Conservation (phyloP, 2,113 vertebrate species). For the Callospermophilus lateralis region DNA sequence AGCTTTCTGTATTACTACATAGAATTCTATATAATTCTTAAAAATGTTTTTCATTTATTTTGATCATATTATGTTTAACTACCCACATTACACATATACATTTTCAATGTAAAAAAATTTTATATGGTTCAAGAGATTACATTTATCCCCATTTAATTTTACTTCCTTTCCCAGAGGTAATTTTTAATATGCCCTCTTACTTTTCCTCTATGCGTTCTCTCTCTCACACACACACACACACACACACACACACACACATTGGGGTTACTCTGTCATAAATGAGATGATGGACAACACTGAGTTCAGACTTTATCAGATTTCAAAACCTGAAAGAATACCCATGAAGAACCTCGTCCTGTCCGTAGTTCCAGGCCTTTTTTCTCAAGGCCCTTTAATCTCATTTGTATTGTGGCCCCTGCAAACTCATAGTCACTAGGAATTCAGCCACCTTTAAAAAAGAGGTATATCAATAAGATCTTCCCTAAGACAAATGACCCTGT, state of each 20-base stretch:
- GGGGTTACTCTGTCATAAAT: slow-evolving; percentile 45
- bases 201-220: neutral
- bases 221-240: neutral
- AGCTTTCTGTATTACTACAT: neutral
- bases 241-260: neutral
- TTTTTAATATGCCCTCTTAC: neutral
- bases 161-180: slow-evolving; percentile 46
- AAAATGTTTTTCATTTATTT: neutral
- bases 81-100: neutral
- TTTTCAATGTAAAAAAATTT: neutral
- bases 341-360: neutral
- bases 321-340: slow-evolving; percentile 35
- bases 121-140: neutral
- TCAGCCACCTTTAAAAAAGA: slow-evolving; percentile 5
- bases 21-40: slow-evolving; percentile 36
- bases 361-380: neutral
- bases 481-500: neutral
- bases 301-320: neutral
- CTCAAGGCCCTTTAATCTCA: neutral
- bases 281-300: neutral
- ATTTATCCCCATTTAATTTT: neutral
- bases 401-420: slow-evolving; percentile 19
- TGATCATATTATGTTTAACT: slow-evolving; percentile 11
- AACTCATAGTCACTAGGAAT: neutral
- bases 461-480: neutral